Evolutionary conservation across 2,888 invertebrate species (phyloP).

Genomic region (Cryptus armator): DNA sequence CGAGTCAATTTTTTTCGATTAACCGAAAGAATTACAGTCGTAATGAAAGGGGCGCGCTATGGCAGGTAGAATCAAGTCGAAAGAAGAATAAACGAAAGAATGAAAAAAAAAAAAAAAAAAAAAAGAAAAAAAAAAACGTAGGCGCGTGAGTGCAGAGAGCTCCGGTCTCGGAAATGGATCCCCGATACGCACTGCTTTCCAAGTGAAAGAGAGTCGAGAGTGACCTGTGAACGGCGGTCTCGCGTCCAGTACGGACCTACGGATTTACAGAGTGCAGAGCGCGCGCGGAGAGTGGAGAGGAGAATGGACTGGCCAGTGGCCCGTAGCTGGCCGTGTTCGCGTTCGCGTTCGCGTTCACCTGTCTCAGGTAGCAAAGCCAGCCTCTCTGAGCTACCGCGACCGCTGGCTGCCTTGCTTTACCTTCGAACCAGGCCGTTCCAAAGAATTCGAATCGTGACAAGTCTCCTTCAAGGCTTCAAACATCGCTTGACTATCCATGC

Average conservation of each 20-base stretch:
- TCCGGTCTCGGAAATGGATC: slow-evolving; percentile 76
- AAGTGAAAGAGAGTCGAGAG: slow-evolving; percentile 76
- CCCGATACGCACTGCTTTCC: slow-evolving; percentile 68
- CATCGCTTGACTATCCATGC: slow-evolving; percentile 5
- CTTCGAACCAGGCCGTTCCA: slow-evolving; percentile 54
- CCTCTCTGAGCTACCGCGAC: slow-evolving; percentile 32
- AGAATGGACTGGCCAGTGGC: slow-evolving; percentile 73
- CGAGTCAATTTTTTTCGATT: neutral
- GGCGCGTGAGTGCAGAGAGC: neutral
- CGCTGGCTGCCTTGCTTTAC: slow-evolving; percentile 13
- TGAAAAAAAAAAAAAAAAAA: neutral
- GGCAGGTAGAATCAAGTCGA: neutral
- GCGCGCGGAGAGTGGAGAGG: slow-evolving; percentile 45
- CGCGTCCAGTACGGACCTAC: slow-evolving; percentile 65
- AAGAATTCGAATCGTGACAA: slow-evolving; percentile 68
- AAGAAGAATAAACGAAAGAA: neutral
- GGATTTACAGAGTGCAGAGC: slow-evolving; percentile 27
- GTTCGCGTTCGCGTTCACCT: slow-evolving; percentile 76
- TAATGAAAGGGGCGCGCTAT: neutral
- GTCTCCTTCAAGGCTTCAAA: slow-evolving; percentile 56
- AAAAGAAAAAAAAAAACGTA: neutral
- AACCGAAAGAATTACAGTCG: neutral
- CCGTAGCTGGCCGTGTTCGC: slow-evolving; percentile 67
- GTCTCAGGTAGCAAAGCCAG: slow-evolving; percentile 74
- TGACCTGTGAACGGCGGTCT: slow-evolving; percentile 77